phyloP scores from a whole-genome alignment of 2,113 vertebrate species.

The Cranoglanis bouderius region DNA sequence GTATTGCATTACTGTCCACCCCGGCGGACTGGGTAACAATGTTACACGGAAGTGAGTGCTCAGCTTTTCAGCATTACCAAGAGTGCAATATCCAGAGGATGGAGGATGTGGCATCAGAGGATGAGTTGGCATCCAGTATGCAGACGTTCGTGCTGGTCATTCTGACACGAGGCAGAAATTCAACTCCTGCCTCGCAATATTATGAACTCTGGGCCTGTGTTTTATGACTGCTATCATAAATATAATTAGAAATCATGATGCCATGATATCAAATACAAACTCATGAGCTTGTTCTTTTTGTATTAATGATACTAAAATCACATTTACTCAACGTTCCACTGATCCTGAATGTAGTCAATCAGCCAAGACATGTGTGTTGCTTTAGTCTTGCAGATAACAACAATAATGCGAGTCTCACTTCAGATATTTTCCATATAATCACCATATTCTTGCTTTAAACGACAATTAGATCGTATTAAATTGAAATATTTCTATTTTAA shows the following conservation, averaged over 20 bases:
- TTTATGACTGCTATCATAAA: not conserved
- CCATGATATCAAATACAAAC: not conserved
- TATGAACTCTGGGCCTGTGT: not conserved
- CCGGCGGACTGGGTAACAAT: slow-evolving; percentile 45
- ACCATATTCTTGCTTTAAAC: not conserved
- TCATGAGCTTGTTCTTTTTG: not conserved
- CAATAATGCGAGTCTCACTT: not conserved
- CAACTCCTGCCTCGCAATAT: not conserved
- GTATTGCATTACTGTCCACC: slow-evolving; percentile 55
- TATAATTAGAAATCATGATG: not conserved
- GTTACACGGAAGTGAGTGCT: slow-evolving; percentile 54
- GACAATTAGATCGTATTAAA: not conserved
- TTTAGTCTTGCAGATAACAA: not conserved
- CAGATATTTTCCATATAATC: too few species aligned
- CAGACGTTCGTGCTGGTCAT: slow-evolving; percentile 6
- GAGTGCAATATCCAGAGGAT: slow-evolving; percentile 48
- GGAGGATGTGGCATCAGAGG: slow-evolving; percentile 48
- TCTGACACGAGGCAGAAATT: not conserved
- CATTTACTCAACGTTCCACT: not conserved
- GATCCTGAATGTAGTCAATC: not conserved
- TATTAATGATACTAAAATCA: not conserved
- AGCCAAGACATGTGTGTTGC: not conserved
- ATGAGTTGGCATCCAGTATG: slow-evolving; percentile 34
- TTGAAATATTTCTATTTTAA: not conserved
- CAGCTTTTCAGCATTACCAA: slow-evolving; percentile 57